Percentiles rank a stretch among this genome's conserved stretches.
Conservation (phyloP, 2,797 vertebrate genomes). For the Sternotherus odoratus region DNA sequence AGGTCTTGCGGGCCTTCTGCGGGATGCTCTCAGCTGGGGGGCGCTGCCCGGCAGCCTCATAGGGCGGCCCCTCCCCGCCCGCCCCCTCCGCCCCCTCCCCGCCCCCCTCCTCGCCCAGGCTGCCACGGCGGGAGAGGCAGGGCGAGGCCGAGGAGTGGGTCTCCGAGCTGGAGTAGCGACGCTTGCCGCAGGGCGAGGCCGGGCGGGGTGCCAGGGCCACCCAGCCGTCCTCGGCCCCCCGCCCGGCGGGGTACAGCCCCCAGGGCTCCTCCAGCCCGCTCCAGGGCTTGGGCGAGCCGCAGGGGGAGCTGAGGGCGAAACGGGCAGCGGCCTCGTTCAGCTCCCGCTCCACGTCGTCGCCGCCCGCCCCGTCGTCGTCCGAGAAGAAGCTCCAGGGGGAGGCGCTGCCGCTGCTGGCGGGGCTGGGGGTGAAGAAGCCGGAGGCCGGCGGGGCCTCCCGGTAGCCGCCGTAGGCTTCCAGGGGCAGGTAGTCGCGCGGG, state of each 20-base stretch:
- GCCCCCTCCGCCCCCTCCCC: conserved; percentile 57
- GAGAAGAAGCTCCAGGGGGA: conserved; percentile 93
- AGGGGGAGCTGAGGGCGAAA: conserved; percentile 83
- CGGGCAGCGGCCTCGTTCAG: conserved; percentile 87
- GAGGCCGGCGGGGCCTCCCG: conserved; percentile 79
- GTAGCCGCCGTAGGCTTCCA: conserved; percentile 88
- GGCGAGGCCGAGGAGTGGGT: conserved; percentile 80
- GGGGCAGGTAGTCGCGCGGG: conserved; percentile 87
- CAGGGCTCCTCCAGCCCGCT: conserved; percentile 71
- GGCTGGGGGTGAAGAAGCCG: conserved; percentile 90
- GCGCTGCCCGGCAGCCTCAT: conserved; percentile 55
- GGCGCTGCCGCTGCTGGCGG: conserved; percentile 91
- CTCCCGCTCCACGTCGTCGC: conserved; percentile 90
- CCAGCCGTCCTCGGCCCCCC: conserved; percentile 71
- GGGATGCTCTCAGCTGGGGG: conserved; percentile 86
- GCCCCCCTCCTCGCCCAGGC: conserved; percentile 87
- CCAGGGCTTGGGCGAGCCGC: conserved; percentile 78
- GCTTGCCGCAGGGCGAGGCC: conserved; percentile 91
- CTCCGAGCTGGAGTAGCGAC: conserved; percentile 86
- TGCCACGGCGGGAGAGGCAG: conserved; percentile 85
- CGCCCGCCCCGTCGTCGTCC: conserved; percentile 90
- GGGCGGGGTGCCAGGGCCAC: conserved; percentile 81
- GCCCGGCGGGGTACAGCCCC: conserved; percentile 58
- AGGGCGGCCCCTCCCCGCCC: conserved; percentile 52
- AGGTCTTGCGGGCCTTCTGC: conserved; percentile 93